phyloP scores from a whole-genome alignment of 2,888 invertebrate genomes.

The Cryptocephalus primarius region DNA sequence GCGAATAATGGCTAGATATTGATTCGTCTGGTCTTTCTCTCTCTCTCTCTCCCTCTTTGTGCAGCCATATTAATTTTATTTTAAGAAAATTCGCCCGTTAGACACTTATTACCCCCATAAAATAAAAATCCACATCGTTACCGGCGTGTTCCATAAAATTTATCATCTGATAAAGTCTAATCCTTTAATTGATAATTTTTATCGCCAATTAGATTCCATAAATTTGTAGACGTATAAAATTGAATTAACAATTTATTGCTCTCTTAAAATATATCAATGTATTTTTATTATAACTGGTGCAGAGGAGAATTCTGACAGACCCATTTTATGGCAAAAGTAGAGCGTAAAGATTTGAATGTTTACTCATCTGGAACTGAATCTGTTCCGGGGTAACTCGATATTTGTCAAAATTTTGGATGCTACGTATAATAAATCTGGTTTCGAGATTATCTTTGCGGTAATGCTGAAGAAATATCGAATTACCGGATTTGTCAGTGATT shows the following conservation, averaged over 20 bases:
- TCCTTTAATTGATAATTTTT: conserved; percentile 29
- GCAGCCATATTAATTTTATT: background rate
- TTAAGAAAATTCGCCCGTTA: conserved; percentile 1
- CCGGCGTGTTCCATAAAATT: conserved; percentile 19
- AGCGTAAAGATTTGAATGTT: background rate
- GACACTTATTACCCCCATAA: conserved; percentile 11
- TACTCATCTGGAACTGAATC: background rate
- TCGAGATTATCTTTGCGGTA: background rate
- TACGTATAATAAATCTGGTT: background rate
- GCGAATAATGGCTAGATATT: background rate
- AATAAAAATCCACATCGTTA: conserved; percentile 14
- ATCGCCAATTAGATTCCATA: conserved; percentile 29
- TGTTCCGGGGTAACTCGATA: background rate
- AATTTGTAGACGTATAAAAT: conserved; percentile 9
- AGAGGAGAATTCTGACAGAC: no score
- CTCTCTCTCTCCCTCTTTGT: no score
- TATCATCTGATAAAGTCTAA: conserved; percentile 24
- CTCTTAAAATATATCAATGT: no score
- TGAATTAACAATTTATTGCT: no score
- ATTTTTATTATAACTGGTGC: no score
- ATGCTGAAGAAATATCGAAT: background rate
- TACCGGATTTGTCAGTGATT: background rate
- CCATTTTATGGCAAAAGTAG: no score
- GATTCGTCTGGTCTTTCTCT: no score
- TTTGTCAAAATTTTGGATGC: background rate